Base-by-base conservation (phyloP, 2,113 vertebrate genomes). In the Guaruba guarouba region DNA sequence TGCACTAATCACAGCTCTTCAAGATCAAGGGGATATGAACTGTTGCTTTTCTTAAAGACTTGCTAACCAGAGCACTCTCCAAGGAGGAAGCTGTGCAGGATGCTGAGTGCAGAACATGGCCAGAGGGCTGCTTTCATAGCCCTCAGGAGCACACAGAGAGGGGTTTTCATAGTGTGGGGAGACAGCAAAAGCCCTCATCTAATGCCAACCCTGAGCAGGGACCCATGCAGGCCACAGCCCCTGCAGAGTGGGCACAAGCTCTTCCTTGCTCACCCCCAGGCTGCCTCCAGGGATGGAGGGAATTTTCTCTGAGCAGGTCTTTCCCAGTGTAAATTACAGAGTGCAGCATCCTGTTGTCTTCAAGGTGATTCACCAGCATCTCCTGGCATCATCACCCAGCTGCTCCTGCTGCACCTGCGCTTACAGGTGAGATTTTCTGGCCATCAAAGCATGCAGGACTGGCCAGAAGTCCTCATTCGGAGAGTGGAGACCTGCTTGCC, bases 321-420 rank as follows among this genome's bases (percentile, higher is more conserved):
- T 83, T 51, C 24, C 33, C 39, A 39, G 15, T 31, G 17, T 46
- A 8, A 49, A 31, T 44, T 23, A n/a, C 0, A 2, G 24, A 52
- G 44, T 6, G 44, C 37, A 55, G 22, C 44, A 62, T 52, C 43
- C 84, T 49, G 19, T 46, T 80, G 67, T 35, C 37, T 67, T 81
- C 73, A 23, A 8, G 41, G 35, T 49, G 33, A 24, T 59, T 59
- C n/a, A 5, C 24, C 73, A 41, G 33, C 29, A 6, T 24, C 70
- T 85, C 15, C 0, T 17, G 9, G 48, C 28, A n/a, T 22, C 44
- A 6, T 46, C 0, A 0, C 28, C n/a, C 0, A 0, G 41, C 70
- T 68, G 57, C 62, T 91, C n/a, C 63, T 15, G 67, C 90, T 76
- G 84, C 39, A 55, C 48, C 77, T 86, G 12, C 10, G 0, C 57